A percentile compares a stretch with the other conserved stretches of the same genome.
Conservation (phyloP, 1,140 invertebrate genomes). For the Drosophila parvula region DNA sequence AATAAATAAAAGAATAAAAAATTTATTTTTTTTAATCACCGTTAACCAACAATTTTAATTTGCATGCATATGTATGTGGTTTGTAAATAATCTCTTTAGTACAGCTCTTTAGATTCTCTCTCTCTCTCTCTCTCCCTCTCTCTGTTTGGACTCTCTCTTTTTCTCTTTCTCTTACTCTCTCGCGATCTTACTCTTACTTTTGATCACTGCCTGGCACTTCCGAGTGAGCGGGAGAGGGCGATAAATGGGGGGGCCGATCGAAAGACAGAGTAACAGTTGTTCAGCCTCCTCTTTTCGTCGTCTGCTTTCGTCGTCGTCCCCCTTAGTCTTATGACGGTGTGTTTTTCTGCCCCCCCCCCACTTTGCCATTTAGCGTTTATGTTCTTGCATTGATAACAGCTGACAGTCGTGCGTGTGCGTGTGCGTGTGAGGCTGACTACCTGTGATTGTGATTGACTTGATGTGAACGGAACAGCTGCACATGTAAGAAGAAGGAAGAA, state of each 20-base stretch:
- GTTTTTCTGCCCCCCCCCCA: conserved; percentile 17
- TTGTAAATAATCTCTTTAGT: background rate
- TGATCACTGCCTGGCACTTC: conserved; percentile 28
- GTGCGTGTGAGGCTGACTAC: conserved; percentile 42
- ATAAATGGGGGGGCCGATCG: conserved; percentile 33
- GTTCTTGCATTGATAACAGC: conserved; percentile 42
- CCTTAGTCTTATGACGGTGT: conserved; percentile 3
- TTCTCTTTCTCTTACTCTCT: too few species aligned
- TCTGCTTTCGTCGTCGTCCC: background rate
- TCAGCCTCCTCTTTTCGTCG: conserved; percentile 21
- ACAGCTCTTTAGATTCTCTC: background rate
- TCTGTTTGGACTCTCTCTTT: too few species aligned
- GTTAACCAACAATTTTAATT: too few species aligned
- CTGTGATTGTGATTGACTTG: conserved; percentile 59
- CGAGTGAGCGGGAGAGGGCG: conserved; percentile 33
- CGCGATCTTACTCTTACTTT: too few species aligned
- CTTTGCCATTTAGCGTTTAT: conserved; percentile 23
- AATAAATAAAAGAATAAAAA: too few species aligned
- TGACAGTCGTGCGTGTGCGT: conserved; percentile 28
- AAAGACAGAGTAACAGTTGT: conserved; percentile 45
- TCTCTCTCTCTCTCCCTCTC: too few species aligned
- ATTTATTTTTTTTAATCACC: too few species aligned
- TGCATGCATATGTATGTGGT: background rate
- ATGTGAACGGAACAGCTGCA: conserved; percentile 64
- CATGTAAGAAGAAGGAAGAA: conserved; percentile 40